Evolutionary conservation across 2,888 invertebrate species (phyloP), one percentile per base, ranked within the genome.

Genomic region (Agriopis leucophaearia): DNA sequence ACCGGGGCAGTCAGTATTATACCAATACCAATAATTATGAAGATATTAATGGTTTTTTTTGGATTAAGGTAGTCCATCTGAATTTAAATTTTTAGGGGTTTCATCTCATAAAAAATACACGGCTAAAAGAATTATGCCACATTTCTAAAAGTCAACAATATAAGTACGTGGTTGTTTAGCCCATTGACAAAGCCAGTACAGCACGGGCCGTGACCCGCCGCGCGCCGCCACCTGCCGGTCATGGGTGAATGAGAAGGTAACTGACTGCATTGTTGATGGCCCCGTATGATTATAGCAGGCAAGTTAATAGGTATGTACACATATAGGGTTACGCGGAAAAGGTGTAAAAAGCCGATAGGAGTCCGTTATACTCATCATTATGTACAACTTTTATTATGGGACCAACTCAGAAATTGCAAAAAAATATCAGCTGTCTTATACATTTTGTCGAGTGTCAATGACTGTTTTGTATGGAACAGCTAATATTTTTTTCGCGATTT

Each of bases 201-300:
- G 66, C 62, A 69, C 61, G 64, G 72, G 69, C 81, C 81, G 71
- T 82, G 83, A 82, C 81, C 81, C 66, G 69, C 76, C 85, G 50
- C 81, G 81, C 66, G 69, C 76, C 85, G 50, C 42, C 55, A 82
- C 82, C 83, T 82, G 82, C 65, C 76, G 73, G 80, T 80, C 78
- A 74, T 77, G 82, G 81, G 72, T 83, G 78, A 84, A 74, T 74
- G 77, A 74, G 66, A 63, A 65, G 59, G 60, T 50, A 51, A 61
- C 52, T 64, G 56, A 61, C 58, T 70, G 63, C 56, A 59, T 64
- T 69, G 65, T 73, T 72, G 56, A 60, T 69, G 72, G 44, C 48
- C 44, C 55, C 63, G 45, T 38, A 54, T 54, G 64, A 61, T 65
- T 67, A 62, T 65, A 74, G 47, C 45, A 52, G 52, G 45, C 51